These are phyloP conservation scores for Orchesella cincta DNA, from an alignment of 1,140 invertebrate species.

Conservation along the genomic window DNA sequence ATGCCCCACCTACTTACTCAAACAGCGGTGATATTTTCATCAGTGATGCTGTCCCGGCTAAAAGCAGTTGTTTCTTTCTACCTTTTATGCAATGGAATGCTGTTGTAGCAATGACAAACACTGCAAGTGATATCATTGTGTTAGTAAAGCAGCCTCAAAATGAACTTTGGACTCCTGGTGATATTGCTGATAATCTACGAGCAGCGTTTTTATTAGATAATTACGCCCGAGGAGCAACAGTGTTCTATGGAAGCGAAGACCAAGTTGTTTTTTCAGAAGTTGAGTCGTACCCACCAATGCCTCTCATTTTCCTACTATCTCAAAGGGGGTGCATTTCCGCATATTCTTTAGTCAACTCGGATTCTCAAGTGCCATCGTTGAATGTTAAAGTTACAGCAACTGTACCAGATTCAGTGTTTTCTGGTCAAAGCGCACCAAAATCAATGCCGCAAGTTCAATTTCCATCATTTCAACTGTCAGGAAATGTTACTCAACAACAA, in stretches of 20 bases:
- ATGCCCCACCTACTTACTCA: conserved; percentile 23
- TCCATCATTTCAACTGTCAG: neutral
- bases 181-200: conserved; percentile 30
- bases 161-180: conserved; percentile 21
- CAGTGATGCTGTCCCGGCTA: conserved; percentile 17
- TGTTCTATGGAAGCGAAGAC: neutral
- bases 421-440: neutral
- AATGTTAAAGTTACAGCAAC: neutral
- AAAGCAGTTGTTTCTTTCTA: conserved; percentile 20
- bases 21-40: conserved; percentile 37
- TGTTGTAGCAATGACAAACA: conserved; percentile 28
- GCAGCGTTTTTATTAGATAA: conserved; percentile 33
- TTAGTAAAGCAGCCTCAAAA: neutral
- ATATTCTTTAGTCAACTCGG: conserved; percentile 31
- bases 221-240: conserved; percentile 15
- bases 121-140: conserved; percentile 27
- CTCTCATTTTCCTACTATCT: conserved; percentile 33
- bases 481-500: too few species aligned
- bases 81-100: conserved; percentile 31
- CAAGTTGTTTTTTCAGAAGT: conserved; percentile 26
- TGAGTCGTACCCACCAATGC: conserved; percentile 31
- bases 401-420: neutral
- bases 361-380: neutral
- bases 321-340: conserved; percentile 15
- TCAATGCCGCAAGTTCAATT: neutral